Evolutionary conservation across 2,888 invertebrate genomes (phyloP), one percentile per base, ranked within the genome.

Genomic region (Leucophenga maculata): DNA sequence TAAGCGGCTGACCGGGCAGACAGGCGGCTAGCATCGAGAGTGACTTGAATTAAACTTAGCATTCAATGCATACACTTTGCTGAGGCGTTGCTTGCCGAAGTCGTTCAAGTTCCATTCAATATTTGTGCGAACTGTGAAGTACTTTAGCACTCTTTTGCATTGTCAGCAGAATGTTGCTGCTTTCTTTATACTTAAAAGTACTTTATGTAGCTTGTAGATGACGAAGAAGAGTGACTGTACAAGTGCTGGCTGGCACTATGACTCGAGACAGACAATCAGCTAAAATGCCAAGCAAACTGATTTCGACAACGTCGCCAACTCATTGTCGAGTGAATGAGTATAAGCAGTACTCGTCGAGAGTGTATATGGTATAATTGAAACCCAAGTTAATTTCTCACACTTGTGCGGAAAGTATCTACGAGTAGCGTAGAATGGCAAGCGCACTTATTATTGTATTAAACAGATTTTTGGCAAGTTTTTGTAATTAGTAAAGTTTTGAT

Each of bases 401-500:
- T 66, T n/a, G 55, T 39, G 50, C 52, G 4, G 4, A 46, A 44
- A 57, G 26, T 13, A 18, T 16, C 13, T 39, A 31, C 26, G 26
- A 2, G 26, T 26, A 26, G 26, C 26, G 26, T 26, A 26, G 26
- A 26, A 26, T 59, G 64, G 64, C 48, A 59, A 2, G 16, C 75
- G 79, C 80, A 75, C 69, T 18, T 16, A 48, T 82, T 76, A 83
- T 85, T 85, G 83, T 82, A 86, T 85, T 86, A 85, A 79, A 77
- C 78, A 79, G 86, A 83, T 85, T 85, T 83, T 82, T 83, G 82
- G 77, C 83, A 86, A 86, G 81, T 85, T 85, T 39, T 39, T 39
- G 39, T 85, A 85, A 86, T 85, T 85, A 85, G 86, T 82, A 85
- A 85, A 85, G 86, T 85, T 86, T 83, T 85, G 82, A 80, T 82